These are phyloP conservation scores for Cardiocondyla obscurior DNA, from an alignment of 1,140 invertebrate species.

Conservation along the genomic window DNA sequence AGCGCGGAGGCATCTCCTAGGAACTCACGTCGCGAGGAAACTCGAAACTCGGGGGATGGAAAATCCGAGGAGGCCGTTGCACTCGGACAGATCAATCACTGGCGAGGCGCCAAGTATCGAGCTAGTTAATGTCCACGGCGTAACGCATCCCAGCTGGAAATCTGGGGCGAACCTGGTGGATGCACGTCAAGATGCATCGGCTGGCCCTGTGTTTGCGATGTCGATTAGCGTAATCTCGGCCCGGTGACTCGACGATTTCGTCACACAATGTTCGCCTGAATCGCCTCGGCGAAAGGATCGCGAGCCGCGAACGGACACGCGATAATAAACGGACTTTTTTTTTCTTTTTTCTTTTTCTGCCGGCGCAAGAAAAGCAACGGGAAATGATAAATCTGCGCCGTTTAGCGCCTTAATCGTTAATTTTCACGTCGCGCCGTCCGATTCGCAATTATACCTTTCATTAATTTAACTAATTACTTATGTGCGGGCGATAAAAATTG, in stretches of 20 bases:
- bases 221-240: slow-evolving; percentile 16
- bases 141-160: not conserved
- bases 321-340: not conserved
- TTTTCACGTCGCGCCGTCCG: not conserved
- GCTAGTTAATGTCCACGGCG: not conserved
- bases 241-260: not conserved
- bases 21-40: not conserved
- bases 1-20: too few relatives aligned
- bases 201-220: not conserved
- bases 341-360: too few relatives aligned
- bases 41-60: not conserved
- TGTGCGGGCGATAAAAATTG: not conserved
- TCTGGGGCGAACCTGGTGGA: slow-evolving; percentile 2
- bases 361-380: not conserved
- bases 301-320: not conserved
- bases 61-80: not conserved
- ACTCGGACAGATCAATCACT: slow-evolving; percentile 16
- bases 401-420: not conserved
- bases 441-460: not conserved
- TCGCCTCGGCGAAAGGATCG: not conserved
- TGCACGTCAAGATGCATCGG: not conserved
- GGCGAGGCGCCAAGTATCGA: not conserved
- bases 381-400: not conserved
- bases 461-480: not conserved
- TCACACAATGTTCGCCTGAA: not conserved